Conservation (phyloP, 2,113 vertebrate species). For the Calonectris borealis region DNA sequence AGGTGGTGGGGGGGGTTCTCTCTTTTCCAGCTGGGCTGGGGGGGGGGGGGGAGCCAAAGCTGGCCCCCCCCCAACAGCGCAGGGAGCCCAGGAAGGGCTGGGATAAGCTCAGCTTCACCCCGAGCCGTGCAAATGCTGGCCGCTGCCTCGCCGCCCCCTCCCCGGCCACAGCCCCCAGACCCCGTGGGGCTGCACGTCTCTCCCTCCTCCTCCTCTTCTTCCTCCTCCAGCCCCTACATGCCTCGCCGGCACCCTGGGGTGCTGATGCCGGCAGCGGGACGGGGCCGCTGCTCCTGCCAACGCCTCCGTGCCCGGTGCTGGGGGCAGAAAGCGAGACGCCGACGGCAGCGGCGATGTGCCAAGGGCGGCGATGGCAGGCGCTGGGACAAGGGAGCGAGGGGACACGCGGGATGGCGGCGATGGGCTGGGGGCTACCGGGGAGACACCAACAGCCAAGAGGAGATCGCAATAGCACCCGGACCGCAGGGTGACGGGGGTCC, state of each 20-base stretch:
- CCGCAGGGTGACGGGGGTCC: background rate
- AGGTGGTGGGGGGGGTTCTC: background rate
- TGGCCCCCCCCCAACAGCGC: background rate
- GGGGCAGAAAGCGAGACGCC: background rate
- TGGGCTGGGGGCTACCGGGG: background rate
- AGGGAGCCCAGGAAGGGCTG: background rate
- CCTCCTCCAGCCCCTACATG: background rate
- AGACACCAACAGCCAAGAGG: background rate
- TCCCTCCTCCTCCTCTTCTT: background rate
- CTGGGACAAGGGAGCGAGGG: background rate
- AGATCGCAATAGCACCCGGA: accelerated
- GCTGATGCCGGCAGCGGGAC: background rate
- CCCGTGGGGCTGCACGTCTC: background rate
- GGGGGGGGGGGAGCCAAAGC: background rate
- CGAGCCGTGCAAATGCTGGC: background rate
- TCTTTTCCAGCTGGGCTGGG: background rate
- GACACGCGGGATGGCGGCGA: accelerated
- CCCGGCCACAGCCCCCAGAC: background rate
- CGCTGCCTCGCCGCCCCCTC: accelerated
- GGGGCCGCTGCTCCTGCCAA: background rate
- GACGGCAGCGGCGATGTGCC: accelerated
- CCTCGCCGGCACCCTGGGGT: background rate
- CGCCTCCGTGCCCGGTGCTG: background rate
- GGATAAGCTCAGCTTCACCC: background rate
- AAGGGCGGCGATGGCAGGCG: accelerated